Conservation (phyloP, 2,888 invertebrate genomes). For the Plagodis dolabraria region DNA sequence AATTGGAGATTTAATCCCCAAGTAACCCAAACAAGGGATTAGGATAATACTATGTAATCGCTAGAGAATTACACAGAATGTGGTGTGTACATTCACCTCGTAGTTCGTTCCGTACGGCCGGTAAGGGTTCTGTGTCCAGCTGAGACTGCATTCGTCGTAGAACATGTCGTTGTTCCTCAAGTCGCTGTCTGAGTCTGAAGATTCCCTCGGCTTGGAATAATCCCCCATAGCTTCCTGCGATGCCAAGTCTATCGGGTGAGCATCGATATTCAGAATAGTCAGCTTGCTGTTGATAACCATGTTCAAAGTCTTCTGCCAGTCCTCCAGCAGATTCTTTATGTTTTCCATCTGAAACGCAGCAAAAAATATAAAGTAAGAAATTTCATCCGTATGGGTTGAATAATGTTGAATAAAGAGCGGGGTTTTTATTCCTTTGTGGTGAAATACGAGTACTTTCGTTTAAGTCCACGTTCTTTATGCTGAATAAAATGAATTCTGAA, state of each 20-base stretch:
- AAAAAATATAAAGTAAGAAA: background rate
- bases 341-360: conserved; percentile 62
- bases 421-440: background rate
- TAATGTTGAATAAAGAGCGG: background rate
- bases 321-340: conserved; percentile 67
- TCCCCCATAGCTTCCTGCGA: conserved; percentile 74
- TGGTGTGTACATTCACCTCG: conserved; percentile 41
- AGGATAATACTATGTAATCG: conserved; percentile 14
- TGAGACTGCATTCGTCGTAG: conserved; percentile 59
- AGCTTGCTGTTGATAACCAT: conserved; percentile 67
- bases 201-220: conserved; percentile 62
- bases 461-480: conserved; percentile 4
- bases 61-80: conserved; percentile 5
- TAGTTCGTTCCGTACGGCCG: conserved; percentile 49
- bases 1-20: conserved; percentile 19
- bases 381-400: background rate
- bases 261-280: conserved; percentile 55
- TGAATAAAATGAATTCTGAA: conserved; percentile 27
- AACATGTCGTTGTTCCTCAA: conserved; percentile 53
- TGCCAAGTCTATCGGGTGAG: conserved; percentile 56
- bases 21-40: conserved; percentile 11
- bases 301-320: conserved; percentile 72
- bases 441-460: conserved; percentile 19
- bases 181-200: conserved; percentile 63
- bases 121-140: conserved; percentile 58